Conservation (phyloP, 2,888 invertebrate genomes). For the Andrena chrysosceles region DNA sequence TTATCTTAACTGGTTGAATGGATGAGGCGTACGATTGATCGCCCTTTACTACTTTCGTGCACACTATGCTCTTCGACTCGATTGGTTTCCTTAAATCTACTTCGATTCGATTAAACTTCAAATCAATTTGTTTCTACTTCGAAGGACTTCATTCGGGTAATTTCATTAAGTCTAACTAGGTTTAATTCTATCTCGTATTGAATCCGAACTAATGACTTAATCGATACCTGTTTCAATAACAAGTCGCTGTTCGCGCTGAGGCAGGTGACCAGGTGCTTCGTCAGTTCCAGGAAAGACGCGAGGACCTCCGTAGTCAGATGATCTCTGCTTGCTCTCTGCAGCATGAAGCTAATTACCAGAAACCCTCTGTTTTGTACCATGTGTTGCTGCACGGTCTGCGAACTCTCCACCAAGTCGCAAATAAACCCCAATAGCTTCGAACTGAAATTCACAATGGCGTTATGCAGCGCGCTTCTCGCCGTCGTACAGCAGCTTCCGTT, state of each 20-base stretch:
- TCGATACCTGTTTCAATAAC: conserved; percentile 94
- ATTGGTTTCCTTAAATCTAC: conserved; percentile 34
- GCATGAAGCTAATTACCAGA: conserved; percentile 98
- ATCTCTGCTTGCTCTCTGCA: conserved; percentile 96
- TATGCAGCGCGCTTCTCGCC: background rate
- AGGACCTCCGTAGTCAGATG: conserved; percentile 98
- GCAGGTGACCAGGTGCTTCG: conserved; percentile 97
- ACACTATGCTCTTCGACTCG: conserved; percentile 28
- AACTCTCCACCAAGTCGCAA: conserved; percentile 98
- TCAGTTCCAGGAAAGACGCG: conserved; percentile 95
- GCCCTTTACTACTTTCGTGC: conserved; percentile 47
- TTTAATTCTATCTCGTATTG: conserved; percentile 40
- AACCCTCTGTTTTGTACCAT: conserved; percentile 99
- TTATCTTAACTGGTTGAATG: conserved; percentile 24
- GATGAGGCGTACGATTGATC: background rate
- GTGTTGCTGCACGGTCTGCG: conserved; percentile 99
- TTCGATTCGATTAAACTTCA: background rate
- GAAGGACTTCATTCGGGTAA: conserved; percentile 4
- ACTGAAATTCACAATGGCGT: conserved; percentile 85
- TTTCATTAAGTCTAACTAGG: conserved; percentile 2
- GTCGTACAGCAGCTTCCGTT: background rate
- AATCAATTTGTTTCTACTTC: conserved; percentile 17
- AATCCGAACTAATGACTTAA: conserved; percentile 45
- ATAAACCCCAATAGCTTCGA: conserved; percentile 98
- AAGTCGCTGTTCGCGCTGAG: conserved; percentile 96